Percentiles rank a stretch among this genome's conserved stretches.
phyloP scores from a whole-genome alignment of 2,888 invertebrate species.

The Pristionchus mayeri region DNA sequence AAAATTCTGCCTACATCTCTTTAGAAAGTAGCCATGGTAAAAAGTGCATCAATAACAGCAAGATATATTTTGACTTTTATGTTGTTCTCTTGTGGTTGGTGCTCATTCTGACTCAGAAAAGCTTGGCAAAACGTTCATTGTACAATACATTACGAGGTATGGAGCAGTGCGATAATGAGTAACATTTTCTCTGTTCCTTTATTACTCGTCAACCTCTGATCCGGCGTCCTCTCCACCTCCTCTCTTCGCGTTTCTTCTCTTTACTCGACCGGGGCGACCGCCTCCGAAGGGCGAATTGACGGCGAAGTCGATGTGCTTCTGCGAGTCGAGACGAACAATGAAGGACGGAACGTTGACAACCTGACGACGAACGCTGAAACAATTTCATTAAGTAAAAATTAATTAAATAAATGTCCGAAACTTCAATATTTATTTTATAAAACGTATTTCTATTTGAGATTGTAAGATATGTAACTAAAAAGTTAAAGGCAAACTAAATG shows the following conservation, averaged over 20 bases:
- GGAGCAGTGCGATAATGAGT: no score
- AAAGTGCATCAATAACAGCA: no score
- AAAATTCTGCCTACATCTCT: no score
- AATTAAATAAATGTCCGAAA: not conserved
- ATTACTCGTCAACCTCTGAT: slow-evolving; percentile 64
- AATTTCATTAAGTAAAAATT: not conserved
- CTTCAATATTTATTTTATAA: no score
- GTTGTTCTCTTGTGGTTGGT: no score
- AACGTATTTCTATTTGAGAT: not conserved
- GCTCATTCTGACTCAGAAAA: no score
- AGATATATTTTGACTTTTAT: no score
- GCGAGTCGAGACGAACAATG: slow-evolving; percentile 94
- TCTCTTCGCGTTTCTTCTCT: slow-evolving; percentile 99
- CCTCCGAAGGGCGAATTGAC: slow-evolving; percentile 98
- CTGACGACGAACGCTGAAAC: slow-evolving; percentile 93
- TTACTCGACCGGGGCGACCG: slow-evolving; percentile 97
- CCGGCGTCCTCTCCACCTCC: slow-evolving; percentile 84
- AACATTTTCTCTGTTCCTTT: no score
- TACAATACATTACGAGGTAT: slow-evolving; percentile 2
- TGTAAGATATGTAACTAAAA: no score
- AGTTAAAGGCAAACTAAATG: no score
- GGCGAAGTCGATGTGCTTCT: slow-evolving; percentile 86
- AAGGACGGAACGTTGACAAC: slow-evolving; percentile 98
- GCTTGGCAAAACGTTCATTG: slow-evolving; percentile 47
- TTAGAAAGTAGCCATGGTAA: no score